Evolutionary conservation across 35 echinoderm and acorn worm genomes (phyloP).

Genomic region (Chiridota heheva): DNA sequence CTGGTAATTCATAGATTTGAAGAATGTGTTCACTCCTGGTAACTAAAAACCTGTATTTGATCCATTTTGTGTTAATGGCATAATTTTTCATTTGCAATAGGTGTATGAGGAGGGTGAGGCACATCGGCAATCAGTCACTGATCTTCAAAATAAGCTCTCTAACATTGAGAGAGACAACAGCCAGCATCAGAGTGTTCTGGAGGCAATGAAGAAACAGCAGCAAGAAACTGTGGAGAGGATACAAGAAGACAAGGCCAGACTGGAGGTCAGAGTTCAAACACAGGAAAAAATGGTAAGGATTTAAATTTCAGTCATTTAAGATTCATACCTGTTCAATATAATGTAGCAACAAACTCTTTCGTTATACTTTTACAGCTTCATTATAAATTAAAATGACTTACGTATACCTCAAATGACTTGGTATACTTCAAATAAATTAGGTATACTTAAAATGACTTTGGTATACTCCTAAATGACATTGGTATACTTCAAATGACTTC

Average conservation of each 20-base stretch:
- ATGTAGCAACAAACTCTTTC: not conserved
- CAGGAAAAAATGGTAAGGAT: slow-evolving; percentile 87
- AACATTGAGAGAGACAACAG: slow-evolving; percentile 74
- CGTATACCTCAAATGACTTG: not conserved
- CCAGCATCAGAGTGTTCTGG: slow-evolving; percentile 89
- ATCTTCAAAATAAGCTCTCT: slow-evolving; percentile 67
- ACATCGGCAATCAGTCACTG: slow-evolving; percentile 63
- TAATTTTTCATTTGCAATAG: slow-evolving; percentile 46
- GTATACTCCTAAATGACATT: too few relatives aligned
- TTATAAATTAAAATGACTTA: not conserved
- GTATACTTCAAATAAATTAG: too few relatives aligned
- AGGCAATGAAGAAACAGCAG: slow-evolving; percentile 63
- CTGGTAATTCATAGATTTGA: too few relatives aligned
- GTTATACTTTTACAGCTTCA: not conserved
- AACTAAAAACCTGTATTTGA: too few relatives aligned
- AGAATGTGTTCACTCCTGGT: too few relatives aligned
- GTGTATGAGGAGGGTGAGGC: slow-evolving; percentile 70
- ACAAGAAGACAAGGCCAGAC: slow-evolving; percentile 89
- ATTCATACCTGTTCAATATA: not conserved
- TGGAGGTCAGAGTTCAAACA: slow-evolving; percentile 87
- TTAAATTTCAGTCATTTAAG: not conserved
- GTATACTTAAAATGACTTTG: too few relatives aligned
- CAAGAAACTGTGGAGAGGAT: slow-evolving; percentile 87
- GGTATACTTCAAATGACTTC: too few relatives aligned
- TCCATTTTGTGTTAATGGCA: too few relatives aligned